Percentiles rank a stretch among this genome's conserved stretches.
These are phyloP conservation scores for Chaitophorus viminalis DNA, from an alignment of 2,888 invertebrate species.

Conservation along the genomic window DNA sequence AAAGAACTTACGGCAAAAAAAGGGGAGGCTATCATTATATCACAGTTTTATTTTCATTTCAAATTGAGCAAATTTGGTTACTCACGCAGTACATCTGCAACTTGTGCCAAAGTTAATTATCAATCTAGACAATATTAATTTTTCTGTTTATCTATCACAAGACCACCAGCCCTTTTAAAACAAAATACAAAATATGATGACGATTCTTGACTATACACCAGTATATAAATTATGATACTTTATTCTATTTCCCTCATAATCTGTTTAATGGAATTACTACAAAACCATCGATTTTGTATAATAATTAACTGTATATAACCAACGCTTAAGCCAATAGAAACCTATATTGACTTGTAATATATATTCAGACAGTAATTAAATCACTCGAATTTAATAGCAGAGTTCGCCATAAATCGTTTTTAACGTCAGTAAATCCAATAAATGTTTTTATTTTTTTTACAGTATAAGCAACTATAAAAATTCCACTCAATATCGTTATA, in stretches of 20 bases:
- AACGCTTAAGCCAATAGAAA: background rate
- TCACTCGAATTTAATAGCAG: background rate
- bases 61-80: background rate
- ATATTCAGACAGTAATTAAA: background rate
- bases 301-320: background rate
- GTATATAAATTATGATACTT: background rate
- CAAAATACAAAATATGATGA: background rate
- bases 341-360: background rate
- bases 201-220: background rate
- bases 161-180: background rate
- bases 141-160: background rate
- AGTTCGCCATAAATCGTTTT: background rate
- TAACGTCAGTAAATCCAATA: background rate
- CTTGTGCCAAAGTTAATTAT: background rate
- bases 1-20: no score
- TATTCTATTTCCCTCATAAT: background rate
- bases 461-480: background rate
- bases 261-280: background rate
- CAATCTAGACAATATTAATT: no score
- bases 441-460: background rate
- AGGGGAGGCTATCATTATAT: no score
- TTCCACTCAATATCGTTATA: background rate
- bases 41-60: background rate
- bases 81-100: background rate
- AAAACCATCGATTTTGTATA: background rate